phyloP scores from a whole-genome alignment of 2,888 invertebrate species.

The Coenonympha arcania region DNA sequence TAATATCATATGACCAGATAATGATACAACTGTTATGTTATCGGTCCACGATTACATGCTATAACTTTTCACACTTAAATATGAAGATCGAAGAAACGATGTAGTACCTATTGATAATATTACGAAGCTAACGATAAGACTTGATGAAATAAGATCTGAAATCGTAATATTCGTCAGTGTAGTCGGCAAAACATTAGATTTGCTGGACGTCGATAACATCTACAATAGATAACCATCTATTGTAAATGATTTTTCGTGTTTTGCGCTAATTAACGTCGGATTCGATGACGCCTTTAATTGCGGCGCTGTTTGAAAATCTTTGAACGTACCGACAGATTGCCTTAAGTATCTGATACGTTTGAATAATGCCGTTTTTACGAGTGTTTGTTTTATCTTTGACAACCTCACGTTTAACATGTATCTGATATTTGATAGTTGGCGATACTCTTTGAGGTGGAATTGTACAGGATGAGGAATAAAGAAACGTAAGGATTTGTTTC shows the following conservation, averaged over 20 bases:
- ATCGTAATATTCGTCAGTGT: constrained; percentile 4
- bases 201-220: constrained; percentile 12
- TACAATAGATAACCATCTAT: constrained; percentile 13
- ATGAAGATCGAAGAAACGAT: neutral
- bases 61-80: neutral
- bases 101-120: neutral
- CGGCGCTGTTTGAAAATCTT: constrained; percentile 1
- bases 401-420: neutral
- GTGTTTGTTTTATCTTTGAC: constrained; percentile 5
- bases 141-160: constrained; percentile 4
- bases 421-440: neutral
- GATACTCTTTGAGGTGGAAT: neutral
- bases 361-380: constrained; percentile 3
- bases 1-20: neutral
- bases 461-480: neutral
- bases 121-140: constrained; percentile 7
- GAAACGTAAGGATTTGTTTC: neutral
- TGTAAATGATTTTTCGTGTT: constrained; percentile 19
- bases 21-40: neutral
- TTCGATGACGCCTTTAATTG: constrained; percentile 1
- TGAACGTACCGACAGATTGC: neutral
- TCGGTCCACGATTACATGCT: neutral
- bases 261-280: constrained; percentile 18
- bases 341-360: neutral
- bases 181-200: constrained; percentile 16